phyloP scores from a whole-genome alignment of 1,140 invertebrate genomes.

The Drosophila bifasciata region DNA sequence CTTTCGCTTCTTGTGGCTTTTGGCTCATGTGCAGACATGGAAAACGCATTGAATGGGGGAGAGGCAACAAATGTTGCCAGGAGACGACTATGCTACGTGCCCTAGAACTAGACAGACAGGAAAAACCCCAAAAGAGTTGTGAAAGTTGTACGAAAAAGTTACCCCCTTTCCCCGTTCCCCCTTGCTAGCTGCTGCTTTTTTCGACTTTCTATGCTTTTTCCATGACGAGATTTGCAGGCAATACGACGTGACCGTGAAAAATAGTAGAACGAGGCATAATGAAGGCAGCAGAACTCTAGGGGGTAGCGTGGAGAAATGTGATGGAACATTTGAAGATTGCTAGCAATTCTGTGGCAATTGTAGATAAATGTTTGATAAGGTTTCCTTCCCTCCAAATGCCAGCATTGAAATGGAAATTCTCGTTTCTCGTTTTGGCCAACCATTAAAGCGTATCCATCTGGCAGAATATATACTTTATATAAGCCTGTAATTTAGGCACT shows the following conservation, averaged over 20 bases:
- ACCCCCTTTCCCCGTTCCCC: conserved; percentile 12
- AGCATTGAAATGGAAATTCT: too few species aligned
- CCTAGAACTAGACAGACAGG: conserved; percentile 22
- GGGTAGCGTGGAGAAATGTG: not conserved
- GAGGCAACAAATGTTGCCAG: conserved; percentile 62
- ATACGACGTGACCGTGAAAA: conserved; percentile 75
- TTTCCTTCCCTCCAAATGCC: not conserved
- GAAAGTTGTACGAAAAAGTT: conserved; percentile 49
- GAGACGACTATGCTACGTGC: conserved; percentile 65
- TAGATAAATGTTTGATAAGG: not conserved
- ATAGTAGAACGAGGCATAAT: conserved; percentile 40
- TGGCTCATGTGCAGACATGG: conserved; percentile 59
- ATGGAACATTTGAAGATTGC: conserved; percentile 22
- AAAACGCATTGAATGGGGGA: conserved; percentile 62
- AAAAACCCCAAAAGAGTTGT: conserved; percentile 48
- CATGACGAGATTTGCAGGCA: conserved; percentile 72
- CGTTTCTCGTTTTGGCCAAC: too few species aligned
- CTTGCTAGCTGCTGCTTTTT: conserved; percentile 36
- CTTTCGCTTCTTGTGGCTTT: conserved; percentile 43
- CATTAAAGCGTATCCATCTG: not conserved
- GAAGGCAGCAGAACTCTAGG: conserved; percentile 1
- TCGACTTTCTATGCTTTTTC: conserved; percentile 15
- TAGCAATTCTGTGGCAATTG: conserved; percentile 28
- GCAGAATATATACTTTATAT: not conserved
- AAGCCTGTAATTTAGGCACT: conserved; percentile 10